A percentile compares a stretch with the other conserved stretches of the same genome.
Evolutionary conservation across 2,797 vertebrate species (phyloP).

Genomic region (Pagetopsis macropterus): DNA sequence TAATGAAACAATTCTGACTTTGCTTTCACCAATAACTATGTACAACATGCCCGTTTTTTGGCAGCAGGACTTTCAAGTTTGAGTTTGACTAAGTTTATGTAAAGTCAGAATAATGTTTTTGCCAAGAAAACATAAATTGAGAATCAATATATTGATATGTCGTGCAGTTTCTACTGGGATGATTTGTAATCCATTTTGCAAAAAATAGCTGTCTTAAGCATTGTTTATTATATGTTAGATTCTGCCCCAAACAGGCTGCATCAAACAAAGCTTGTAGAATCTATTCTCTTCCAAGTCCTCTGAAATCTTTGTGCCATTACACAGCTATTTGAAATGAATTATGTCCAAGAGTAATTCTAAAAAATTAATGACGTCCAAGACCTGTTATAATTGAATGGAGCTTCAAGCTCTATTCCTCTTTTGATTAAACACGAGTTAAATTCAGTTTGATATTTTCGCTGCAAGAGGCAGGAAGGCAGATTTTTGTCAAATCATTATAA

Average conservation of each 20-base stretch:
- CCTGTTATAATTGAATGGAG: slow-evolving; percentile 53
- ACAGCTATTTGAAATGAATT: slow-evolving; percentile 39
- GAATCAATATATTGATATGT: slow-evolving; percentile 49
- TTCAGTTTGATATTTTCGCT: slow-evolving; percentile 9
- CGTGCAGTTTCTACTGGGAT: slow-evolving; percentile 58
- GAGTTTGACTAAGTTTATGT: slow-evolving; percentile 7
- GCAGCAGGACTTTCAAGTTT: background rate
- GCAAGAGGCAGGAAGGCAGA: slow-evolving; percentile 9
- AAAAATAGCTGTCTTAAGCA: slow-evolving; percentile 56
- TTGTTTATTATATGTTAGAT: slow-evolving; percentile 61
- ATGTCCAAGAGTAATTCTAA: slow-evolving; percentile 48
- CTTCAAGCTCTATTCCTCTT: slow-evolving; percentile 33
- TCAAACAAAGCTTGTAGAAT: slow-evolving; percentile 37
- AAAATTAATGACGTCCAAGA: slow-evolving; percentile 56
- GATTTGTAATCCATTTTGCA: slow-evolving; percentile 59
- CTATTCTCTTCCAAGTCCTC: slow-evolving; percentile 34
- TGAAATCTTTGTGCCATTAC: slow-evolving; percentile 28
- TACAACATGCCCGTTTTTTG: background rate
- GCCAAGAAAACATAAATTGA: slow-evolving; percentile 55
- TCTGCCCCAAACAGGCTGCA: slow-evolving; percentile 42
- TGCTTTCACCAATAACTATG: background rate
- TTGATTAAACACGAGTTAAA: slow-evolving; percentile 37
- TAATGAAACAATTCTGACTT: background rate
- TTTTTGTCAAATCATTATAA: background rate
- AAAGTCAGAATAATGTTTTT: background rate